Conservation (phyloP, 2,888 invertebrate genomes). For the Coleophora deauratella region DNA sequence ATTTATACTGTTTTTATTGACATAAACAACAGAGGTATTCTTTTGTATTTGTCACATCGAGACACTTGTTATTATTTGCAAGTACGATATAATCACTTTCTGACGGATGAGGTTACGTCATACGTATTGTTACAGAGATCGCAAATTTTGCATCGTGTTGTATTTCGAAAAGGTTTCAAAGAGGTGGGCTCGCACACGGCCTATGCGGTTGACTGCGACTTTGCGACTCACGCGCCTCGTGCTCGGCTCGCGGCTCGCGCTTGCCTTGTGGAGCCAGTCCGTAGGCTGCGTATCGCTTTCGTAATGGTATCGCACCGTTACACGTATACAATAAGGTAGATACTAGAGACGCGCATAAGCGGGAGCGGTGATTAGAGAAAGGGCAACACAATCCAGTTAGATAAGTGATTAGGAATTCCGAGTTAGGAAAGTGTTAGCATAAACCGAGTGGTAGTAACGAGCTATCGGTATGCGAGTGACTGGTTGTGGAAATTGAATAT, state of each 20-base stretch:
- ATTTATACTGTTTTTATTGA: slow-evolving; percentile 19
- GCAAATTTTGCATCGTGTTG: not conserved
- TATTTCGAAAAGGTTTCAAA: not conserved
- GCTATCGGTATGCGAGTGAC: too few relatives aligned
- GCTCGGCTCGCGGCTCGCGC: slow-evolving; percentile 18
- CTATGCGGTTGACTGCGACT: slow-evolving; percentile 35
- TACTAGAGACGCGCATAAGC: slow-evolving; percentile 17
- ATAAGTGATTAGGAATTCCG: too few relatives aligned
- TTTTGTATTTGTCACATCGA: slow-evolving; percentile 3
- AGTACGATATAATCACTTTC: slow-evolving; percentile 8
- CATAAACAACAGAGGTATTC: slow-evolving; percentile 14
- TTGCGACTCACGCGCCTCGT: slow-evolving; percentile 21
- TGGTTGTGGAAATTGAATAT: too few relatives aligned
- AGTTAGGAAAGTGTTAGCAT: too few relatives aligned
- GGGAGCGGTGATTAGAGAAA: slow-evolving; percentile 1
- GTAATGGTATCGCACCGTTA: slow-evolving; percentile 44
- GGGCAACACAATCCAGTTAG: too few relatives aligned
- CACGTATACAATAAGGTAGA: slow-evolving; percentile 18
- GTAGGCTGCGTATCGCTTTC: slow-evolving; percentile 36
- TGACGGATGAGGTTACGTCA: slow-evolving; percentile 5
- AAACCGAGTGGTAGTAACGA: too few relatives aligned
- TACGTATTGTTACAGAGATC: not conserved
- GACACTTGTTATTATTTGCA: not conserved
- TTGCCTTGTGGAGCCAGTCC: slow-evolving; percentile 24
- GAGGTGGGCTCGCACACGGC: not conserved